Conservation (phyloP, 2,113 vertebrate genomes). For the Lontra canadensis region DNA sequence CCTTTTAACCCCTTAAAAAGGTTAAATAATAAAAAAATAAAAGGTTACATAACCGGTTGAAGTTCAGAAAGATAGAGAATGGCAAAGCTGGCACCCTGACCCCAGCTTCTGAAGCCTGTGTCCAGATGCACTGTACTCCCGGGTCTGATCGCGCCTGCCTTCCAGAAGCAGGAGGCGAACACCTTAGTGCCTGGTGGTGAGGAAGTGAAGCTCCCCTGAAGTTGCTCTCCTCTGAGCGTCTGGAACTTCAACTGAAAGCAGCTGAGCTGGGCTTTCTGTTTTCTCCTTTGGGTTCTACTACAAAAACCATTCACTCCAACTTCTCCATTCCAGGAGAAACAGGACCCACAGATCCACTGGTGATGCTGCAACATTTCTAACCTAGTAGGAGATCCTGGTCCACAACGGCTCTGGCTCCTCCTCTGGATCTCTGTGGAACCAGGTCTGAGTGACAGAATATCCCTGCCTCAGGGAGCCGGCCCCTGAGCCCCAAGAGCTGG, state of each 20-base stretch:
- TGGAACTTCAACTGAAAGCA: background rate
- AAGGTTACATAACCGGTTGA: background rate
- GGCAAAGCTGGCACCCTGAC: background rate
- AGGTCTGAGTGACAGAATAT: background rate
- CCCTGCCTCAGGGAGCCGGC: background rate
- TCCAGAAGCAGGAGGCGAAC: background rate
- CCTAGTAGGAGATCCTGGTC: background rate
- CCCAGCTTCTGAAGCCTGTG: background rate
- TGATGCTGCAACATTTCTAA: background rate
- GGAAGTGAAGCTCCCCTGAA: background rate
- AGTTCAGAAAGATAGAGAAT: background rate
- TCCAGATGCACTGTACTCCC: background rate
- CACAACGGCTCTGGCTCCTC: background rate
- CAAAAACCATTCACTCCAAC: background rate
- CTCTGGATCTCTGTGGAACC: background rate
- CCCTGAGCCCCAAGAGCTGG: background rate
- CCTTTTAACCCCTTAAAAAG: background rate
- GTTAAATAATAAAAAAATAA: background rate
- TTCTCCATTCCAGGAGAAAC: background rate
- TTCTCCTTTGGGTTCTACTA: background rate
- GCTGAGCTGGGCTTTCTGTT: background rate
- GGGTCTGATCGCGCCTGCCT: background rate
- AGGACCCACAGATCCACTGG: background rate
- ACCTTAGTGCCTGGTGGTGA: background rate
- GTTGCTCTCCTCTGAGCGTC: background rate